Evolutionary conservation across 1,140 invertebrate genomes (phyloP), one percentile per base, ranked within the genome.

Genomic region (Sycobia sp.): DNA sequence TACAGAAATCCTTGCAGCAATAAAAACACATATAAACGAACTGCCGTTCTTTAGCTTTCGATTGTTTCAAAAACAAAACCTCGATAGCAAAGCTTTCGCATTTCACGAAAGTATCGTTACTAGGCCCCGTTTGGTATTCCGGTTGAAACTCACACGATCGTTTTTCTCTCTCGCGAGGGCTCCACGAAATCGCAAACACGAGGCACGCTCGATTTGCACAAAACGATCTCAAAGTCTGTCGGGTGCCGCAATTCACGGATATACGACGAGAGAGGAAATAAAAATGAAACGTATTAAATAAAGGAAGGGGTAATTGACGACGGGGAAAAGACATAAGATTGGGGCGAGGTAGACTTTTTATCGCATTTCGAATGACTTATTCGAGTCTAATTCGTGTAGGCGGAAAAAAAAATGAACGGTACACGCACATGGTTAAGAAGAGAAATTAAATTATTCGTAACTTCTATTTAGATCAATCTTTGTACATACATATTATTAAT

Each of bases 181-280:
- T 13, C n/a, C 41, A 36, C 44, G 23, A 64, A 64, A 64, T 57
- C 51, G 46, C 56, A 64, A 64, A 46, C 53, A 38, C 41, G 25
- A 16, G 25, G 43, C 14, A 46, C 20, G 20, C 10, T 4, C 11
- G 22, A 47, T 58, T 58, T 36, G 34, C 55, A 47, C 47, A 58
- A 58, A 47, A 58, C 43, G 57, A 49, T 23, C 20, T 51, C 39
- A 39, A 60, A 41, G 29, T 18, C 25, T 20, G 20, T 18, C 47
- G 13, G 23, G 20, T 11, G n/a, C 18, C 25, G 18, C 18, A 20
- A 27, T 13, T 10, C 10, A 39, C 36, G 22, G 8, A 39, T 23
- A 7, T 38, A 53, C 22, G 23, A 51, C 18, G 20, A 18, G 8
- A 9, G n/a, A 20, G 16, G n/a, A 44, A 22, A 44, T 5, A 47